Percentiles rank a stretch among this genome's conserved stretches.
Evolutionary conservation across 1,140 invertebrate species (phyloP).

Genomic region (Cryptotermes secundus): DNA sequence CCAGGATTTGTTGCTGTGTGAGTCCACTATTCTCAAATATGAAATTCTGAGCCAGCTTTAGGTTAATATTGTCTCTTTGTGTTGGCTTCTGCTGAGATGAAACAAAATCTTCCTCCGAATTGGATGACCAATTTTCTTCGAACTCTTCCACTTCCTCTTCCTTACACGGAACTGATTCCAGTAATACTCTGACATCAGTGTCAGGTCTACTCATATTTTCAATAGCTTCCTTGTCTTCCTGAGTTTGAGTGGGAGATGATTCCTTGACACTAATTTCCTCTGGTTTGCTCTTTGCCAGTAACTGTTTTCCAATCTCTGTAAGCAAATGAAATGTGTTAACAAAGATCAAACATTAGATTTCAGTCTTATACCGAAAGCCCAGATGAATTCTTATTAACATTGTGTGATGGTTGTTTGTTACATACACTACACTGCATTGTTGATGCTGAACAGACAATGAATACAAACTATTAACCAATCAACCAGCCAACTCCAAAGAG

Average conservation of each 20-base stretch:
- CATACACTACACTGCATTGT: too few relatives aligned
- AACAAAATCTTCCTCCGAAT: conserved; percentile 1
- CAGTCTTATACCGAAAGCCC: too few relatives aligned
- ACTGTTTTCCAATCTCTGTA: neutral
- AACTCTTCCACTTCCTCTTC: neutral
- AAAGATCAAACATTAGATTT: too few relatives aligned
- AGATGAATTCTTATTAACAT: too few relatives aligned
- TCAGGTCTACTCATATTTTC: neutral
- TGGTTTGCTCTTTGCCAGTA: neutral
- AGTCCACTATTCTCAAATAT: conserved; percentile 74
- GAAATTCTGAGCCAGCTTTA: conserved; percentile 29
- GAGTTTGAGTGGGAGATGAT: neutral
- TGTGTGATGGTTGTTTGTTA: too few relatives aligned
- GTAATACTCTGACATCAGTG: neutral
- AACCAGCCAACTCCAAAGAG: too few relatives aligned
- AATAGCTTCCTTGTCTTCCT: neutral
- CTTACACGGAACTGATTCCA: neutral
- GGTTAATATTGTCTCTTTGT: neutral
- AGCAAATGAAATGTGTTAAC: neutral
- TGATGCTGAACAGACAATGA: too few relatives aligned
- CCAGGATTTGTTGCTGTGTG: conserved; percentile 62
- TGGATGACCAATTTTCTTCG: neutral
- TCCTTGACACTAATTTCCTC: neutral
- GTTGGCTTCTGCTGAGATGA: neutral
- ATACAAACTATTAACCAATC: too few relatives aligned